Evolutionary conservation across 2,113 vertebrate species (phyloP).

Genomic region (Thinocorus orbignyianus): DNA sequence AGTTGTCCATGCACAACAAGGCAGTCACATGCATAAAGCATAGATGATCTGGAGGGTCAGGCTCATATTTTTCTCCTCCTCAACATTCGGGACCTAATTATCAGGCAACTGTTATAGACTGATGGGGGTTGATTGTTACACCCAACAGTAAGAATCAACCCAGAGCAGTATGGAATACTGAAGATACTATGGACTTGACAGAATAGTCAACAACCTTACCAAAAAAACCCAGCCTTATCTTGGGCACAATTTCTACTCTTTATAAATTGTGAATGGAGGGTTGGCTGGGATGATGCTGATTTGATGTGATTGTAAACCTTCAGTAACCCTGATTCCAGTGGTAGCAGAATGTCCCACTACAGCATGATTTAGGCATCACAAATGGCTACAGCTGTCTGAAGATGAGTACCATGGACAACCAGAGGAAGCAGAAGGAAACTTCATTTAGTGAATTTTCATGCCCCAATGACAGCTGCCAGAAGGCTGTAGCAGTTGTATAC

Average conservation of each 20-base stretch:
- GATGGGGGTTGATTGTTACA: background rate
- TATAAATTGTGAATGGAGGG: background rate
- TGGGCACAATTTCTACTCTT: background rate
- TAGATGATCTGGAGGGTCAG: background rate
- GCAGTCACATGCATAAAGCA: background rate
- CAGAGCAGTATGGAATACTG: background rate
- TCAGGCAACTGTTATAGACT: background rate
- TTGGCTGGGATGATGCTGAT: background rate
- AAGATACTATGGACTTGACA: background rate
- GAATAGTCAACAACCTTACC: background rate
- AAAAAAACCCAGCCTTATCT: background rate
- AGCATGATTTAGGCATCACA: background rate
- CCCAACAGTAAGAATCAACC: background rate
- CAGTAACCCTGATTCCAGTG: background rate
- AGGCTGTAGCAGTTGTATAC: slow-evolving; percentile 55
- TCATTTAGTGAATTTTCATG: slow-evolving; percentile 40
- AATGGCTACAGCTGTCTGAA: slow-evolving; percentile 42
- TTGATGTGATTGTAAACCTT: background rate
- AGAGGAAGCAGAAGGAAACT: background rate
- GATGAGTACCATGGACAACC: background rate
- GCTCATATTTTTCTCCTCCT: background rate
- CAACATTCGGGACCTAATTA: background rate
- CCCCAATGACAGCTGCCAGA: slow-evolving; percentile 42
- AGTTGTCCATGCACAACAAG: background rate
- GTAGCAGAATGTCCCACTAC: background rate